phyloP scores from a whole-genome alignment of 2,888 invertebrate species.

The Idaea biselata region DNA sequence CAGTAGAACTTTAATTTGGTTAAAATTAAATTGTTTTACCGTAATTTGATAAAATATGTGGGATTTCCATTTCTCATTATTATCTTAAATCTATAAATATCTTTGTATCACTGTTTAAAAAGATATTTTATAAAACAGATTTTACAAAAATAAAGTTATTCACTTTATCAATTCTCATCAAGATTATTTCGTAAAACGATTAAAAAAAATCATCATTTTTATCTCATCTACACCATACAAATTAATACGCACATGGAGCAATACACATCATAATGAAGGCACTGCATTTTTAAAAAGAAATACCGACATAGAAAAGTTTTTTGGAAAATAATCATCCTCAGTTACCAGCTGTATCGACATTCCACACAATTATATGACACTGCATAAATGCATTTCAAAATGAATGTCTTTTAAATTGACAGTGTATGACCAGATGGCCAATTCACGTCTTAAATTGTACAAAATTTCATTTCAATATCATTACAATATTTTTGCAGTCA shows the following conservation, averaged over 20 bases:
- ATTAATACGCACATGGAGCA: conserved; percentile 43
- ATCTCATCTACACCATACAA: conserved; percentile 34
- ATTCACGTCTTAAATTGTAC: not conserved
- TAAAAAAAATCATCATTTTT: conserved; percentile 31
- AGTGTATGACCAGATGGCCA: conserved; percentile 7
- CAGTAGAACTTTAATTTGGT: not conserved
- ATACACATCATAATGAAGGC: conserved; percentile 64
- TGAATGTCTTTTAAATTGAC: conserved; percentile 17
- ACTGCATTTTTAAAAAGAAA: conserved; percentile 57
- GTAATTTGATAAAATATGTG: conserved; percentile 2
- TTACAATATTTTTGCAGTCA: no score
- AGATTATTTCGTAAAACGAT: conserved; percentile 14
- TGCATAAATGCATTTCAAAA: conserved; percentile 18
- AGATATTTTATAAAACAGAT: conserved; percentile 19
- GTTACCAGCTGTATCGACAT: conserved; percentile 5
- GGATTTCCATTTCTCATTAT: not conserved
- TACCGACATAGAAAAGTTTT: not conserved
- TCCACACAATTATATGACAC: conserved; percentile 13
- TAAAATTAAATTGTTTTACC: conserved; percentile 4
- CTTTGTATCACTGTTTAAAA: conserved; percentile 17
- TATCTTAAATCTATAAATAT: conserved; percentile 23
- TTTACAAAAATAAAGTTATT: conserved; percentile 26
- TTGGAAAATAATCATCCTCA: not conserved
- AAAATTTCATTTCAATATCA: no score
- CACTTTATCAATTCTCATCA: conserved; percentile 17